Percentiles rank a stretch among this genome's conserved stretches.
Evolutionary conservation across 64 coral and sea anemone species (phyloP).

Genomic region (Platygyra sinensis): DNA sequence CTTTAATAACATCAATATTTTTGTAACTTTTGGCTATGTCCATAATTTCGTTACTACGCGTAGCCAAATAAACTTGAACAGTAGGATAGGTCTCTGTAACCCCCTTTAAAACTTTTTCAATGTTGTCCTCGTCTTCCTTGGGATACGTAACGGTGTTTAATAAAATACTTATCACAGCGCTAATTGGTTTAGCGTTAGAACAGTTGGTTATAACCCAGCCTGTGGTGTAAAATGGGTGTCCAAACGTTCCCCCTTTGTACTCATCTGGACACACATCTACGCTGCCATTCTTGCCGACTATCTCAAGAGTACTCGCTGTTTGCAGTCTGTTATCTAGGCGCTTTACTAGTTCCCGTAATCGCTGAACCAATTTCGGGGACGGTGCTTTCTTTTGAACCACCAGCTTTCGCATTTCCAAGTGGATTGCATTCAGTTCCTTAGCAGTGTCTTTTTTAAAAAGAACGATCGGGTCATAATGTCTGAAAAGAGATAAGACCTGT

Average conservation of each 20-base stretch:
- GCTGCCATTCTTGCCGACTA: background rate
- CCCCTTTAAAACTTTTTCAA: slow-evolving; percentile 28
- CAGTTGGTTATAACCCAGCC: slow-evolving; percentile 38
- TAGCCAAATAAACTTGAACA: slow-evolving; percentile 26
- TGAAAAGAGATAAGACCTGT: background rate
- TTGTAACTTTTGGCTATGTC: slow-evolving; percentile 3
- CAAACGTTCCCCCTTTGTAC: slow-evolving; percentile 14
- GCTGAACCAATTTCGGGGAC: slow-evolving; percentile 31
- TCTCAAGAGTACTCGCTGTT: background rate
- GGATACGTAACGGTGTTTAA: slow-evolving; percentile 22
- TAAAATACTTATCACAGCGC: background rate
- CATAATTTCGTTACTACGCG: background rate
- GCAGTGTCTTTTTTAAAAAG: slow-evolving; percentile 13
- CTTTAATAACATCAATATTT: slow-evolving; percentile 2
- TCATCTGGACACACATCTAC: slow-evolving; percentile 44
- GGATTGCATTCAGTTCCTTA: background rate
- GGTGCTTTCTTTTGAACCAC: slow-evolving; percentile 16
- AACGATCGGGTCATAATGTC: background rate
- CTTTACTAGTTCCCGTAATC: background rate
- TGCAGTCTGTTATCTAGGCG: background rate
- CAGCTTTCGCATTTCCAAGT: slow-evolving; percentile 11
- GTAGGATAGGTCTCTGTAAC: slow-evolving; percentile 25
- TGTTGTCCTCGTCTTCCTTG: slow-evolving; percentile 31
- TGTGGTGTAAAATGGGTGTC: slow-evolving; percentile 21
- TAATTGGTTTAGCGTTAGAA: slow-evolving; percentile 42